Evolutionary conservation across 2,797 vertebrate genomes (phyloP).

Genomic region (Mus caroli): DNA sequence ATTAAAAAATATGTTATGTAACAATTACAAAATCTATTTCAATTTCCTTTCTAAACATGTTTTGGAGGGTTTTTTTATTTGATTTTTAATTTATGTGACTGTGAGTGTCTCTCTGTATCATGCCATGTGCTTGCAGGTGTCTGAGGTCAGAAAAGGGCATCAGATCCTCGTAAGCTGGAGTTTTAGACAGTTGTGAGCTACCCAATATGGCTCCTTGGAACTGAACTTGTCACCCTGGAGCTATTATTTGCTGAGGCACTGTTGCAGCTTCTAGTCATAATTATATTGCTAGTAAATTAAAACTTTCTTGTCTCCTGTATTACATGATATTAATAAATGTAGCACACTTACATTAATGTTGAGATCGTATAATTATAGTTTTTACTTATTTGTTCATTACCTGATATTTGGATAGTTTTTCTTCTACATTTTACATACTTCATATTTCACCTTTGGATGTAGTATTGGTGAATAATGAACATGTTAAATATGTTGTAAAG

Average conservation of each 20-base stretch:
- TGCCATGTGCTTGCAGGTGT: not conserved
- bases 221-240: not conserved
- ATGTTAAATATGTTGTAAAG: not conserved
- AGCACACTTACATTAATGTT: constrained; percentile 26
- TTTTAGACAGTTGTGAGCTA: not conserved
- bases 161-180: not conserved
- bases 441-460: not conserved
- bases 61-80: not conserved
- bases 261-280: not conserved
- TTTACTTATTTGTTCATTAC: constrained; percentile 39
- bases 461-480: constrained; percentile 37
- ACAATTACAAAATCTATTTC: not conserved
- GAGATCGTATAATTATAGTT: not conserved
- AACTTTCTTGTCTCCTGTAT: constrained; percentile 5
- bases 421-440: not conserved
- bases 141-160: not conserved
- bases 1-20: not conserved
- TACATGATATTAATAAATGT: not conserved
- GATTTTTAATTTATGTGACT: not conserved
- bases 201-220: not conserved
- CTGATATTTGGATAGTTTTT: not conserved
- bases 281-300: constrained; percentile 22
- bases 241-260: not conserved
- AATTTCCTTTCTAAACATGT: constrained; percentile 20
- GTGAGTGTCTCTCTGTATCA: not conserved